These are phyloP conservation scores for Papilio protenor DNA, from an alignment of 2,888 invertebrate species.

Conservation along the genomic window DNA sequence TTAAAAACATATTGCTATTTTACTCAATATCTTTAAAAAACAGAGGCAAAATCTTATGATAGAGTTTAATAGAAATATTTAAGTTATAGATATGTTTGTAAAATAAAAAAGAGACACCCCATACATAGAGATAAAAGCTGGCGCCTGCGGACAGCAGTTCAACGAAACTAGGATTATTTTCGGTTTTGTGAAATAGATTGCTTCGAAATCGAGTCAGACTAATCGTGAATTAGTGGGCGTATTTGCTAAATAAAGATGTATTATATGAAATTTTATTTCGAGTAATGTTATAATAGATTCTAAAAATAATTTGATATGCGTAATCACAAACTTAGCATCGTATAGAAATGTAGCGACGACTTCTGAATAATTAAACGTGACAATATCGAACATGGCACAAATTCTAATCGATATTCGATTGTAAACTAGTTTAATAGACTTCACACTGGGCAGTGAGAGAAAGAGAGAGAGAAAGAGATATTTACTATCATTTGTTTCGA, in stretches of 20 bases:
- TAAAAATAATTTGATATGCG: background rate
- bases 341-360: background rate
- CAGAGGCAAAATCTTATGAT: too few species aligned
- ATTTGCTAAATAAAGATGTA: background rate
- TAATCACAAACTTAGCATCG: background rate
- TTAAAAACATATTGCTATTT: too few species aligned
- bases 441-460: background rate
- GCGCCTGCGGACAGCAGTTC: background rate
- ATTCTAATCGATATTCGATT: constrained; percentile 7
- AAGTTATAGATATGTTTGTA: background rate
- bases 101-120: background rate
- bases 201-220: background rate
- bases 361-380: background rate
- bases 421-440: background rate
- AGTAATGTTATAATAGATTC: background rate
- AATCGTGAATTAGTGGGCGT: background rate
- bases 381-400: background rate
- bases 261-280: background rate
- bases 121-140: background rate
- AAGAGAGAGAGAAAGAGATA: too few species aligned
- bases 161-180: background rate
- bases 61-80: too few species aligned
- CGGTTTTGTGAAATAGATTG: background rate
- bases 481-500: too few species aligned
- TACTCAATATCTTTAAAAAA: too few species aligned